Evolutionary conservation across 2,113 vertebrate species (phyloP).

Genomic region (Cololabis saira): DNA sequence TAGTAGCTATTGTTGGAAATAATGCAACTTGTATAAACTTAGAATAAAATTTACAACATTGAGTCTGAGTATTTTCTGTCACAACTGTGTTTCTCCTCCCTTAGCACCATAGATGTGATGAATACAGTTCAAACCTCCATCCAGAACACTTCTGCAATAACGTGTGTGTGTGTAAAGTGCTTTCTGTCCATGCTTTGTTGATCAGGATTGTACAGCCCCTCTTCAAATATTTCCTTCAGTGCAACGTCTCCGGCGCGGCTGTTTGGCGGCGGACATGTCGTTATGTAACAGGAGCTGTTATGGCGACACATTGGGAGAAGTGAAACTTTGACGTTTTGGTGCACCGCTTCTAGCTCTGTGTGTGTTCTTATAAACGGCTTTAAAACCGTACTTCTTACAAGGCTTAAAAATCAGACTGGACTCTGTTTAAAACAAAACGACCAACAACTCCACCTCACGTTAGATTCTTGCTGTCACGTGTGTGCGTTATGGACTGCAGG

Average conservation of each 20-base stretch:
- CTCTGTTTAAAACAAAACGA: slow-evolving; percentile 23
- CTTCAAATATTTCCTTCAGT: slow-evolving; percentile 83
- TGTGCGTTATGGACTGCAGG: slow-evolving; percentile 41
- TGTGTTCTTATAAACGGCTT: slow-evolving; percentile 34
- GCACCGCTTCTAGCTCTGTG: slow-evolving; percentile 18
- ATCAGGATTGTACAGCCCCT: slow-evolving; percentile 71
- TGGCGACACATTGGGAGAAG: slow-evolving; percentile 41
- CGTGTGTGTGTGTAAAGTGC: slow-evolving; percentile 70
- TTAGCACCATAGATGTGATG: slow-evolving; percentile 71
- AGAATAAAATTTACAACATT: slow-evolving; percentile 6
- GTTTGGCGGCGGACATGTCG: slow-evolving; percentile 80
- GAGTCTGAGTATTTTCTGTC: slow-evolving; percentile 2
- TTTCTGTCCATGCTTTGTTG: slow-evolving; percentile 61
- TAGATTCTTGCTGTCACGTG: slow-evolving; percentile 25
- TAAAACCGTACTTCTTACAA: slow-evolving; percentile 40
- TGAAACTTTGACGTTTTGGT: slow-evolving; percentile 38
- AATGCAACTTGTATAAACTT: not conserved
- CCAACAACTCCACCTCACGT: slow-evolving; percentile 13
- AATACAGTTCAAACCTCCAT: slow-evolving; percentile 44
- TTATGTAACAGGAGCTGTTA: slow-evolving; percentile 71
- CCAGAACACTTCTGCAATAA: slow-evolving; percentile 38
- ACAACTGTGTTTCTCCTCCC: slow-evolving; percentile 1
- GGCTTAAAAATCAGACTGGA: slow-evolving; percentile 8
- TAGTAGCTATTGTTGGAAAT: too few species aligned
- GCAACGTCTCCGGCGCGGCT: slow-evolving; percentile 87